Conservation (phyloP, 2,888 invertebrate genomes). For the Marronus borbonicus region DNA sequence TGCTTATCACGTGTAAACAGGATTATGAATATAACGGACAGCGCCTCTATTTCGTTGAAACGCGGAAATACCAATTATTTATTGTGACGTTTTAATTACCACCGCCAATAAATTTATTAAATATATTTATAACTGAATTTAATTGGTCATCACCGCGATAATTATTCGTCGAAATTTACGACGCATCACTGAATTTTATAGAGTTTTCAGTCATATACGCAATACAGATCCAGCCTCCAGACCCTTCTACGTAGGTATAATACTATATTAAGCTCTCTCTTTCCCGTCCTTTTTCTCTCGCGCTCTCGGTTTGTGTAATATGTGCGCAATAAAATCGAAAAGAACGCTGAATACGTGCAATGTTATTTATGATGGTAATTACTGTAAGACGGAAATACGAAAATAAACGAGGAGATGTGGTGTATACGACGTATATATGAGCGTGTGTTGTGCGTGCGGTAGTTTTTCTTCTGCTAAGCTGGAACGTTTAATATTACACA, state of each 20-base stretch:
- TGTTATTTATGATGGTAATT: constrained; percentile 41
- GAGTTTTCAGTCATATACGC: constrained; percentile 29
- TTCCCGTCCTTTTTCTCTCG: background rate
- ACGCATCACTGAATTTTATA: constrained; percentile 28
- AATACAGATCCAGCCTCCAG: background rate
- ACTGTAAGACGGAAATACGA: constrained; percentile 37
- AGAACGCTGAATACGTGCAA: constrained; percentile 26
- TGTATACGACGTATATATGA: background rate
- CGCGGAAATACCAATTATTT: constrained; percentile 45
- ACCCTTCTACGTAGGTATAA: background rate
- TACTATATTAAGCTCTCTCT: background rate
- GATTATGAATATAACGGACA: too few species aligned
- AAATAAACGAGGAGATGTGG: constrained; percentile 21
- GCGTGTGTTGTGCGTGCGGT: background rate
- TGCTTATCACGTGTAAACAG: too few species aligned
- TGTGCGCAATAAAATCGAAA: constrained; percentile 6
- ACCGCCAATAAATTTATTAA: constrained; percentile 37
- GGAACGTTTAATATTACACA: constrained; percentile 16
- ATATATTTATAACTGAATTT: constrained; percentile 39
- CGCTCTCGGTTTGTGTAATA: background rate
- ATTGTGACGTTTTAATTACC: constrained; percentile 47
- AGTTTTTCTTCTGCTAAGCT: background rate
- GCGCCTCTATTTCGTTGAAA: background rate
- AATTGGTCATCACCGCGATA: constrained; percentile 31
- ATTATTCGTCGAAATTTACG: constrained; percentile 39